Evolutionary conservation across 2,113 vertebrate species (phyloP).

Genomic region (Colistium nudipinnis): DNA sequence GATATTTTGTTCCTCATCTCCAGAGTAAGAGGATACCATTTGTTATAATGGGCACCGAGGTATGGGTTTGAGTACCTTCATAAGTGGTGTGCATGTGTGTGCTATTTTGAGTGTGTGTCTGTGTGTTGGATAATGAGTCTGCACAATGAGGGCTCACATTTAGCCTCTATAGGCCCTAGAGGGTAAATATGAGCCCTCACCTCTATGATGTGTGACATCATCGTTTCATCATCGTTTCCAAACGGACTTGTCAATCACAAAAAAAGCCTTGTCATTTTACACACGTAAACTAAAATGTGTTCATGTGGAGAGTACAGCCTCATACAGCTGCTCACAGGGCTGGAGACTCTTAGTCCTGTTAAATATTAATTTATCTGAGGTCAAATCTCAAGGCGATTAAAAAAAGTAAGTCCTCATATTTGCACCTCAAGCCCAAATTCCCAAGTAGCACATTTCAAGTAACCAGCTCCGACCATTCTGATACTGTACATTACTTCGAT

Average conservation of each 20-base stretch:
- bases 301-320: not conserved
- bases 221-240: constrained; percentile 68
- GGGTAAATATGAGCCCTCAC: too few relatives aligned
- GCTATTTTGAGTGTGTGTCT: constrained; percentile 29
- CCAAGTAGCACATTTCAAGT: not conserved
- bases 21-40: constrained; percentile 43
- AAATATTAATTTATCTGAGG: constrained; percentile 1
- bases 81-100: constrained; percentile 21
- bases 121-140: constrained; percentile 54
- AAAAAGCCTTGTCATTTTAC: constrained; percentile 28
- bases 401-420: too few relatives aligned
- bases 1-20: constrained; percentile 38
- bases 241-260: constrained; percentile 48
- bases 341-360: not conserved
- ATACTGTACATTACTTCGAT: not conserved
- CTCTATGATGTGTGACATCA: constrained; percentile 67
- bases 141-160: constrained; percentile 61
- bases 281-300: not conserved
- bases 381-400: not conserved
- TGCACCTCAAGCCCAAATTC: not conserved
- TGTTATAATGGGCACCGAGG: constrained; percentile 21
- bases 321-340: not conserved
- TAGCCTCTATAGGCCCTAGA: too few relatives aligned
- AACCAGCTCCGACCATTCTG: not conserved
- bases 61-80: constrained; percentile 26